Evolutionary conservation across 2,888 invertebrate species (phyloP).

Genomic region (Aromia moschata): DNA sequence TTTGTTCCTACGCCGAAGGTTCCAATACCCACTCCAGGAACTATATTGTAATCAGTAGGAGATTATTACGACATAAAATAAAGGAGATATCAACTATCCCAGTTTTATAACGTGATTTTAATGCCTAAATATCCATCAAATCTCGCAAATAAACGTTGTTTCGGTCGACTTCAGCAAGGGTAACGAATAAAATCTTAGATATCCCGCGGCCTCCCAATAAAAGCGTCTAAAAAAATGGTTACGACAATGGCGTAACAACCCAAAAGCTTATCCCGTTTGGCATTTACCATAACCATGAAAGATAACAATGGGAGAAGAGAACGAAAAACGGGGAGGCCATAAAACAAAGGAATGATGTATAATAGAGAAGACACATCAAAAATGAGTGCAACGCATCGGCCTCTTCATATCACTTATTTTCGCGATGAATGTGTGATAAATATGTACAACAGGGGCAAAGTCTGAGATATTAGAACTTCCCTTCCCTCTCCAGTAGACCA

Average conservation of each 20-base stretch:
- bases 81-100: too few relatives aligned
- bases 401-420: slow-evolving; percentile 36
- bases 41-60: too few relatives aligned
- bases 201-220: too few relatives aligned
- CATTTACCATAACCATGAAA: slow-evolving; percentile 27
- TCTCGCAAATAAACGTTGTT: too few relatives aligned
- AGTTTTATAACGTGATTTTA: too few relatives aligned
- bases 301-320: slow-evolving; percentile 24
- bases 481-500: slow-evolving; percentile 27
- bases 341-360: slow-evolving; percentile 35
- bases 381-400: slow-evolving; percentile 37
- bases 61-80: too few relatives aligned
- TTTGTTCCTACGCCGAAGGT: too few relatives aligned
- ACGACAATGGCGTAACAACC: background rate
- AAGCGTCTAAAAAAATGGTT: slow-evolving; percentile 1
- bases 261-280: background rate
- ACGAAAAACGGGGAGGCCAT: slow-evolving; percentile 26
- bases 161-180: too few relatives aligned
- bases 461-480: slow-evolving; percentile 31
- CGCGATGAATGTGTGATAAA: slow-evolving; percentile 42
- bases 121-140: too few relatives aligned
- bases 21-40: too few relatives aligned
- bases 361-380: slow-evolving; percentile 37
- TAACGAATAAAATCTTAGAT: too few relatives aligned
- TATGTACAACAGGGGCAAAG: slow-evolving; percentile 34